phyloP scores from a whole-genome alignment of 2,797 vertebrate genomes.

The Pogonophryne albipinna region DNA sequence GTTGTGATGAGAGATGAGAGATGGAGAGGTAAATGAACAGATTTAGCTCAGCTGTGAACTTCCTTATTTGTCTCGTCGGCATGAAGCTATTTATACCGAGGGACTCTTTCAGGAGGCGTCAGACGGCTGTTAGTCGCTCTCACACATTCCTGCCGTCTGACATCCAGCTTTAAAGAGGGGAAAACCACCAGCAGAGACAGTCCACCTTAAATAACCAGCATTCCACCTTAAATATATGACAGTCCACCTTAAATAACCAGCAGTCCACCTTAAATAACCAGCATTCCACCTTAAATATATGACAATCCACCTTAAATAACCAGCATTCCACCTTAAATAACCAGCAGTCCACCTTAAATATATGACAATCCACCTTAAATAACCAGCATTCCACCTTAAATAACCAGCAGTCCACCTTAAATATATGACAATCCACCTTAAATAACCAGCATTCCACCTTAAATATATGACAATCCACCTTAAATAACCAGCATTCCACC shows the following conservation, averaged over 20 bases:
- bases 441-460: too few relatives aligned
- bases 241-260: too few relatives aligned
- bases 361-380: accelerated
- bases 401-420: accelerated
- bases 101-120: conserved; percentile 59
- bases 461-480: too few relatives aligned
- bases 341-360: too few relatives aligned
- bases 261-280: too few relatives aligned
- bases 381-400: accelerated
- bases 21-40: background rate
- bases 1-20: too few relatives aligned
- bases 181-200: conserved; percentile 46
- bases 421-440: too few relatives aligned
- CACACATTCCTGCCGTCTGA: conserved; percentile 49
- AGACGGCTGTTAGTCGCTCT: conserved; percentile 46
- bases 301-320: too few relatives aligned
- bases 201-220: background rate
- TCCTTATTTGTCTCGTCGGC: conserved; percentile 78
- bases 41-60: conserved; percentile 71
- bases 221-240: too few relatives aligned
- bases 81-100: conserved; percentile 80
- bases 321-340: too few relatives aligned
- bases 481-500: too few relatives aligned
- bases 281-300: too few relatives aligned
- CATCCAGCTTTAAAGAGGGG: conserved; percentile 41